Percentiles rank a stretch among this genome's conserved stretches.
Evolutionary conservation across 2,797 vertebrate species (phyloP).

Genomic region (Poecile montanus): DNA sequence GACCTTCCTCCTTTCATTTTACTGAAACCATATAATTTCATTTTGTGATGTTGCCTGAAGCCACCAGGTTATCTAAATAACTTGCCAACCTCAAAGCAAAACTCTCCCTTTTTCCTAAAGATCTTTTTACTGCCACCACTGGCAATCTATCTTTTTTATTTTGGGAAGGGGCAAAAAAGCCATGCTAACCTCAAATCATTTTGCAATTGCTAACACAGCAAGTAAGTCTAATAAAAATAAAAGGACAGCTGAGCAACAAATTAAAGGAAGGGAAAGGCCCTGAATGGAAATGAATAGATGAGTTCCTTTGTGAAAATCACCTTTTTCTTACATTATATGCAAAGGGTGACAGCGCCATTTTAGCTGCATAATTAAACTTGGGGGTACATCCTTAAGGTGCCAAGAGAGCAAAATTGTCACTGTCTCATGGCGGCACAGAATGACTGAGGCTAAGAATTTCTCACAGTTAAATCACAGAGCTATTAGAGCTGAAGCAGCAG

Average conservation of each 20-base stretch:
- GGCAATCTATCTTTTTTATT: not conserved
- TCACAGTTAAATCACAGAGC: not conserved
- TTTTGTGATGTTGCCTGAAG: not conserved
- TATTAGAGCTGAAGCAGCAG: not conserved
- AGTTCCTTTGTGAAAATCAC: not conserved
- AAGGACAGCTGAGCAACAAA: not conserved
- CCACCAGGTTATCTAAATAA: not conserved
- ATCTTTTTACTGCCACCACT: not conserved
- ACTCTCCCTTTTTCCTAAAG: not conserved
- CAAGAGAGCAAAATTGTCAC: not conserved
- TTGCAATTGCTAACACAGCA: not conserved
- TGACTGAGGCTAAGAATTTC: not conserved
- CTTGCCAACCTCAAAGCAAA: not conserved
- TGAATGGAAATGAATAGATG: not conserved
- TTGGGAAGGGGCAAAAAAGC: rapidly evolving
- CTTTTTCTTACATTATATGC: not conserved
- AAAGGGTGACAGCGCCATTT: not conserved
- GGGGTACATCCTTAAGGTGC: not conserved
- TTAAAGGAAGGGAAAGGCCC: not conserved
- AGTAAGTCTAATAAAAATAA: not conserved
- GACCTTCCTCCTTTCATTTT: not conserved
- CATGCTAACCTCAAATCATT: not conserved
- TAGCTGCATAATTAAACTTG: not conserved
- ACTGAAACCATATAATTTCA: not conserved
- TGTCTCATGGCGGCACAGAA: too few species aligned